Evolutionary conservation across 2,888 invertebrate species (phyloP).

Genomic region (Zele albiditarsus): DNA sequence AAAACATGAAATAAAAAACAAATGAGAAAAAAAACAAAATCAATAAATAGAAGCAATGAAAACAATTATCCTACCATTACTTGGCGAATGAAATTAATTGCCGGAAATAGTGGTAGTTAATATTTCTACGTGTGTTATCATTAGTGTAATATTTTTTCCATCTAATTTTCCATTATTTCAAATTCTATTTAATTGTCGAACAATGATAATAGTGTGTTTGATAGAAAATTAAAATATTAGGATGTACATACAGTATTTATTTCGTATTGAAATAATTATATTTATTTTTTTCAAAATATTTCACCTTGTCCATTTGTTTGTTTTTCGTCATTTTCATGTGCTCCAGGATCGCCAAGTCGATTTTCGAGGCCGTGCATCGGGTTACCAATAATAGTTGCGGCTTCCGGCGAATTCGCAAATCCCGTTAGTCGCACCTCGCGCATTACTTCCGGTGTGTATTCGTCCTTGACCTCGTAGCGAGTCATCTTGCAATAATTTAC

Average conservation of each 20-base stretch:
- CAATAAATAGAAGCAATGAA: not conserved
- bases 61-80: not conserved
- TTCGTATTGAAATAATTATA: not conserved
- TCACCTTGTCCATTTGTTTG: constrained; percentile 54
- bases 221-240: not conserved
- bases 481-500: constrained; percentile 54
- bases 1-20: not conserved
- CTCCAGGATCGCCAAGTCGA: constrained; percentile 53
- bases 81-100: not conserved
- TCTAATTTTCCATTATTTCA: not conserved
- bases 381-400: constrained; percentile 52
- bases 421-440: constrained; percentile 65
- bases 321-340: constrained; percentile 50
- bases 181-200: not conserved
- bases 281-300: constrained; percentile 32
- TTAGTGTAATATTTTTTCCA: not conserved
- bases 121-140: not conserved
- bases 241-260: not conserved
- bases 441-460: constrained; percentile 58
- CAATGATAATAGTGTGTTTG: not conserved
- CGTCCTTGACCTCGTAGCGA: constrained; percentile 64
- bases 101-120: not conserved
- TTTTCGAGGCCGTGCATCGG: constrained; percentile 55
- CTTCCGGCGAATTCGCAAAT: constrained; percentile 59
- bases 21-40: not conserved